phyloP scores from a whole-genome alignment of 2,113 vertebrate species.

The Rynchops niger region DNA sequence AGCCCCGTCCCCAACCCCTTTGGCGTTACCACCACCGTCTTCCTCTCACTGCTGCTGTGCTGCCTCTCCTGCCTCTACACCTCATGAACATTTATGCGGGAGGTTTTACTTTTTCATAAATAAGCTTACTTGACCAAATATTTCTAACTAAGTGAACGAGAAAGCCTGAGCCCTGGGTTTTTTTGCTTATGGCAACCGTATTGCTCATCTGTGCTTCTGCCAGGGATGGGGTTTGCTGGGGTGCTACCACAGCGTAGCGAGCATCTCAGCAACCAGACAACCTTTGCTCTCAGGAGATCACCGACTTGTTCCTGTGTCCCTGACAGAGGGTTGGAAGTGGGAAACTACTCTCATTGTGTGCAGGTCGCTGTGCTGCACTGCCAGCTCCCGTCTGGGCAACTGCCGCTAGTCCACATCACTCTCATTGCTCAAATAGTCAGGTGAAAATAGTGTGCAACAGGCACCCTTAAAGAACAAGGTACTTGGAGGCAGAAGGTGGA shows the following conservation, averaged over 20 bases:
- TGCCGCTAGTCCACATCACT: background rate
- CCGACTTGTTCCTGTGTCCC: background rate
- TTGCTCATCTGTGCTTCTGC: background rate
- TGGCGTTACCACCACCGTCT: background rate
- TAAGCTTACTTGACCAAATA: background rate
- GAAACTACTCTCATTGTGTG: background rate
- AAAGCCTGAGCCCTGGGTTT: background rate
- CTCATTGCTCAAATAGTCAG: background rate
- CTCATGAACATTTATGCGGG: background rate
- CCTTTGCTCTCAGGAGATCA: background rate
- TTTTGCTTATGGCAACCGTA: background rate
- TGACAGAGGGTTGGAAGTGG: background rate
- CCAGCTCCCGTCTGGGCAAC: background rate
- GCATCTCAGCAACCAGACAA: background rate
- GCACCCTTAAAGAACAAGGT: background rate
- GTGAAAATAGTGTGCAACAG: background rate
- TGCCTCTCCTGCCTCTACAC: background rate
- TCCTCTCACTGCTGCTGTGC: background rate
- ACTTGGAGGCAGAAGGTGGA: background rate
- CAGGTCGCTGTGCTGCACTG: background rate
- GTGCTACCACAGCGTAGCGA: background rate
- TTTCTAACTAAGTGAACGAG: background rate
- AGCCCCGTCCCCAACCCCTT: background rate
- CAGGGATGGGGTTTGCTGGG: background rate
- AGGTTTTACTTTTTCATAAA: background rate